Conservation (phyloP, 2,888 invertebrate genomes). For the Dynastes hyllus region DNA sequence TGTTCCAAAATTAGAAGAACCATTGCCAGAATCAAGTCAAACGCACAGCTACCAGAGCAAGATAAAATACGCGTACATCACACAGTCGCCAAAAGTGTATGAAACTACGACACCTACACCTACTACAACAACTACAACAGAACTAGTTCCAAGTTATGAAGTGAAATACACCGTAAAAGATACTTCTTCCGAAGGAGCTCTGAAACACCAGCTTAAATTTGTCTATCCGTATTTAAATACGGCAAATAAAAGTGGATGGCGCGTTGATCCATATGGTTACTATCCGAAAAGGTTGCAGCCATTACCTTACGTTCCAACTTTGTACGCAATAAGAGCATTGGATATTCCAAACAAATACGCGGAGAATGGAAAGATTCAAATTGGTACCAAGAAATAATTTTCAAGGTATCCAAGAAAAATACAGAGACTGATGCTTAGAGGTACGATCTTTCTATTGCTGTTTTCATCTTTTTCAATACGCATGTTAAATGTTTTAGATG, state of each 20-base stretch:
- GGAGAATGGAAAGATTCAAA: neutral
- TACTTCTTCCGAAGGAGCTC: constrained; percentile 35
- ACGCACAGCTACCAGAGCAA: constrained; percentile 50
- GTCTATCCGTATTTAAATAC: constrained; percentile 64
- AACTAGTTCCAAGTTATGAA: constrained; percentile 50
- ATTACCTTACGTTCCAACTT: constrained; percentile 65
- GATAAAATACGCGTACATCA: constrained; percentile 21
- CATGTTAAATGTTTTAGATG: no score
- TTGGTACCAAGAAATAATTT: neutral
- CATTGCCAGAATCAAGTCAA: constrained; percentile 47
- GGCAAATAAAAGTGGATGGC: constrained; percentile 61
- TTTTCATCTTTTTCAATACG: no score
- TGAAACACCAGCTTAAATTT: constrained; percentile 64
- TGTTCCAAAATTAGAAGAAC: constrained; percentile 49
- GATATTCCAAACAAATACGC: constrained; percentile 39
- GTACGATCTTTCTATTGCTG: neutral
- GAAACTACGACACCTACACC: constrained; percentile 55
- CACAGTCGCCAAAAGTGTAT: constrained; percentile 43
- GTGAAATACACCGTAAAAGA: constrained; percentile 35
- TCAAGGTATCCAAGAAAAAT: neutral
- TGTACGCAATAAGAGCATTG: constrained; percentile 66
- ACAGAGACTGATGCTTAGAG: neutral
- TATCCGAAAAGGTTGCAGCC: constrained; percentile 66
- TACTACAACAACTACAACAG: constrained; percentile 56
- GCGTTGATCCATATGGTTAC: constrained; percentile 66